Percentiles rank a stretch among this genome's conserved stretches.
Conservation (phyloP, 2,113 vertebrate species). For the Epinephelus moara region DNA sequence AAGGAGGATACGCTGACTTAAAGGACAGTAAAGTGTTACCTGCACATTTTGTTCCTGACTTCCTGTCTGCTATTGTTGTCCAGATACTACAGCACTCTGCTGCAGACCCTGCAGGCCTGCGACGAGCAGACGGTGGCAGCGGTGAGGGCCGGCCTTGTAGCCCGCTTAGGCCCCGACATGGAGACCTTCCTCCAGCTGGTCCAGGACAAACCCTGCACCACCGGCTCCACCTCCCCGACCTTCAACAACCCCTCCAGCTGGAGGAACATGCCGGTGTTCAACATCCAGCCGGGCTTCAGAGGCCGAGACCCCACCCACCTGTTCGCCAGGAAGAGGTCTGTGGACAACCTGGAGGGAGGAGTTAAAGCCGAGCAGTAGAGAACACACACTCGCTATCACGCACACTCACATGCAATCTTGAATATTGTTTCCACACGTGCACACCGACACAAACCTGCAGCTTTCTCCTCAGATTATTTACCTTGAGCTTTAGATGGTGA, state of each 20-base stretch:
- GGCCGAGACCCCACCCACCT: constrained; percentile 82
- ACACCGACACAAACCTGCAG: not conserved
- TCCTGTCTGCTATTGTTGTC: not conserved
- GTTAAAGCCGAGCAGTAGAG: constrained; percentile 34
- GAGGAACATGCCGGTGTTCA: constrained; percentile 84
- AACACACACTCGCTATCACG: not conserved
- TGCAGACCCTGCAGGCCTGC: constrained; percentile 90
- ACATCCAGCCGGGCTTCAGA: constrained; percentile 81
- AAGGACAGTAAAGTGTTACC: too few species aligned
- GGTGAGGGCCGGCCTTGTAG: constrained; percentile 89
- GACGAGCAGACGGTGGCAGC: constrained; percentile 90
- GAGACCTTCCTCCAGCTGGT: constrained; percentile 93
- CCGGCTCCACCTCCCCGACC: constrained; percentile 71
- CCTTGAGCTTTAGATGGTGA: constrained; percentile 15
- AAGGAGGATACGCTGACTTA: too few species aligned
- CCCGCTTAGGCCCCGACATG: constrained; percentile 93
- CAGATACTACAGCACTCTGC: constrained; percentile 96
- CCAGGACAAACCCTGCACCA: constrained; percentile 90
- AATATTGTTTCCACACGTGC: not conserved
- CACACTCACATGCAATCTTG: not conserved
- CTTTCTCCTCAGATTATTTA: not conserved
- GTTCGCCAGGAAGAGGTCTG: constrained; percentile 87
- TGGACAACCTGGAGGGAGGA: constrained; percentile 72
- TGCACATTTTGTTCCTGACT: not conserved
- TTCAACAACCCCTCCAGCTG: constrained; percentile 82